Base-by-base conservation (phyloP, 2,888 invertebrate genomes). In the Zootermopsis nevadensis region DNA sequence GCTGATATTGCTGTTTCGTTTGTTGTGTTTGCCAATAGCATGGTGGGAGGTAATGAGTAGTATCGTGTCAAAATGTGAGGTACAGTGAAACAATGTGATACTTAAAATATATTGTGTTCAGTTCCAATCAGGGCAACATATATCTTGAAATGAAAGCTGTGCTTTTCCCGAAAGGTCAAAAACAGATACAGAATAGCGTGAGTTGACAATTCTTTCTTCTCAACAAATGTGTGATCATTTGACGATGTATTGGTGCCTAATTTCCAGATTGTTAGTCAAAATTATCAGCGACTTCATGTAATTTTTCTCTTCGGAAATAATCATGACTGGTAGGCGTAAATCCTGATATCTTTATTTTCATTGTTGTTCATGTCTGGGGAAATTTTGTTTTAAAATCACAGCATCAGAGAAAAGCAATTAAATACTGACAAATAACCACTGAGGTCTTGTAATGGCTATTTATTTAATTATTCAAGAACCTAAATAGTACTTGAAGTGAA, bases 101-200 rank as follows among this genome's bases (percentile, higher is more conserved):
- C 38, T 74, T 38, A 24, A 38, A 74, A 81, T 79, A 38, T 30
- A 81, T 72, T 81, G 81, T 81, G 81, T 81, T 81, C 81, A 81
- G 69, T 81, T 81, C 24, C 33, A 69, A 38, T 69, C 69, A 67
- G 69, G 81, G 81, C 30, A 48, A 69, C 38, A 81, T 24, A 81
- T n/a, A 33, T 66, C 35, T 66, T 79, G 60, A 53, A 22, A 79
- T 79, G 79, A 19, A 33, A 74, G 38, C 74, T 74, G 33, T 35
- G 72, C 72, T 72, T 72, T n/a, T 35, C 24, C 38, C 3, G 0
- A 33, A 69, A 66, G 7, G 24, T n/a, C 24, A 24, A n/a, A 24
- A 66, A 33, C 27, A 1, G 33, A 6, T 69, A 69, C 8, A 31
- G 33, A 69, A 33, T 69, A 69, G 69, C 69, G 7, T 60, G 27